Conservation (phyloP, 2,113 vertebrate species). For the Indicator indicator region DNA sequence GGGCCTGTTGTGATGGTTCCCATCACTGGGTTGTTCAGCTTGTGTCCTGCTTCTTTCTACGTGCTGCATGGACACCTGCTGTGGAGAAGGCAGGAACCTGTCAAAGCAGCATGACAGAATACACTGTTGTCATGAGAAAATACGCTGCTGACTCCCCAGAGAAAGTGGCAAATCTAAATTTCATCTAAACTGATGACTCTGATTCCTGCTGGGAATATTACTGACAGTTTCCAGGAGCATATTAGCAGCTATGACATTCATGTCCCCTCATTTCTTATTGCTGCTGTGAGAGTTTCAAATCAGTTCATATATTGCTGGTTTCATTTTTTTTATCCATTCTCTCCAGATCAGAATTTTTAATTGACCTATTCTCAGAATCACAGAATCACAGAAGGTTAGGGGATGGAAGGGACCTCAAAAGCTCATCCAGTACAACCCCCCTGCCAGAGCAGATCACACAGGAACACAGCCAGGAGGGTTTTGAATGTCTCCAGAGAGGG, state of each 20-base stretch:
- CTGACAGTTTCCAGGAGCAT: background rate
- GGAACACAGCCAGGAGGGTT: too few relatives aligned
- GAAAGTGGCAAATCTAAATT: background rate
- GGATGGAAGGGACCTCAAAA: too few relatives aligned
- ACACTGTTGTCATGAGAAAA: background rate
- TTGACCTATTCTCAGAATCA: background rate
- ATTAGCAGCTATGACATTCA: background rate
- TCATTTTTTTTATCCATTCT: background rate
- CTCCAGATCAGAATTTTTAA: background rate
- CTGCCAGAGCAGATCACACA: too few relatives aligned
- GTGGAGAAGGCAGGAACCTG: background rate
- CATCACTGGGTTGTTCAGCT: background rate
- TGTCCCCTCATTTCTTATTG: background rate
- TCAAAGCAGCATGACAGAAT: background rate
- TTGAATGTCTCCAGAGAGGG: too few relatives aligned
- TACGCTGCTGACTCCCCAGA: background rate
- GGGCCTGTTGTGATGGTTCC: background rate
- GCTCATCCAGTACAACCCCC: too few relatives aligned
- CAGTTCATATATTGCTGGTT: background rate
- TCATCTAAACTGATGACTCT: background rate
- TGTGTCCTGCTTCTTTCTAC: background rate
- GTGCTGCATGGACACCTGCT: accelerated
- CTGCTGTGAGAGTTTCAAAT: background rate
- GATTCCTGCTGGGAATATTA: background rate
- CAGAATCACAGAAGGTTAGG: too few relatives aligned